Percentiles rank a stretch among this genome's conserved stretches.
These are phyloP conservation scores for Chalcis sispes DNA, from an alignment of 2,888 invertebrate species.

Conservation along the genomic window DNA sequence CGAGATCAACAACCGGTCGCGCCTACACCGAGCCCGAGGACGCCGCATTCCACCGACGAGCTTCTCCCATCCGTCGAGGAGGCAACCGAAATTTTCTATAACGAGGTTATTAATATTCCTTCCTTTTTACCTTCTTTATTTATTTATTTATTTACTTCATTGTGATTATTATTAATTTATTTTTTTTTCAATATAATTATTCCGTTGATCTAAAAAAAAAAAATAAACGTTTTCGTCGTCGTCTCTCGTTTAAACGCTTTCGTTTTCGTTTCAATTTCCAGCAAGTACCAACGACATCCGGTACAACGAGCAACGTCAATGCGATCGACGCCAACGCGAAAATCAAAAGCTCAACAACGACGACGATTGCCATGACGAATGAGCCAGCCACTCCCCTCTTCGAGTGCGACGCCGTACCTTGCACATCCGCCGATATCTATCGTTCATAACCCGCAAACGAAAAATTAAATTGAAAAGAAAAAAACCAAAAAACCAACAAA, in stretches of 20 bases:
- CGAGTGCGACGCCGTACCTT: slow-evolving; percentile 66
- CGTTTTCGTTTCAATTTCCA: slow-evolving; percentile 56
- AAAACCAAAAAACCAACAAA: not conserved
- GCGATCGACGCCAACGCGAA: slow-evolving; percentile 59
- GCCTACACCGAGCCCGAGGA: slow-evolving; percentile 86
- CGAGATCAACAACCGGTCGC: slow-evolving; percentile 74
- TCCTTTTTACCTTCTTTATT: not conserved
- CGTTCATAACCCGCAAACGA: slow-evolving; percentile 22
- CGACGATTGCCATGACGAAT: slow-evolving; percentile 59
- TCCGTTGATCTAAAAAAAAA: no score
- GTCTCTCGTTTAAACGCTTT: no score
- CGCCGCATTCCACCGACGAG: slow-evolving; percentile 90
- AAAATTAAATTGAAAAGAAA: not conserved
- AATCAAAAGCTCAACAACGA: slow-evolving; percentile 60
- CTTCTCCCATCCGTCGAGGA: slow-evolving; percentile 88
- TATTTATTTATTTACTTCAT: not conserved
- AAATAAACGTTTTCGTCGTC: slow-evolving; percentile 8
- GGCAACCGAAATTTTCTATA: slow-evolving; percentile 82
- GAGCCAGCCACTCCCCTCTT: slow-evolving; percentile 64
- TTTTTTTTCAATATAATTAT: no score
- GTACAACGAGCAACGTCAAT: slow-evolving; percentile 58
- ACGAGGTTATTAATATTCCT: slow-evolving; percentile 64
- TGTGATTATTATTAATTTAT: no score
- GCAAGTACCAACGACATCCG: slow-evolving; percentile 72
- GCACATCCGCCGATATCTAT: slow-evolving; percentile 67